Evolutionary conservation across 2,888 invertebrate species (phyloP).

Genomic region (Metopia argyrocephala): DNA sequence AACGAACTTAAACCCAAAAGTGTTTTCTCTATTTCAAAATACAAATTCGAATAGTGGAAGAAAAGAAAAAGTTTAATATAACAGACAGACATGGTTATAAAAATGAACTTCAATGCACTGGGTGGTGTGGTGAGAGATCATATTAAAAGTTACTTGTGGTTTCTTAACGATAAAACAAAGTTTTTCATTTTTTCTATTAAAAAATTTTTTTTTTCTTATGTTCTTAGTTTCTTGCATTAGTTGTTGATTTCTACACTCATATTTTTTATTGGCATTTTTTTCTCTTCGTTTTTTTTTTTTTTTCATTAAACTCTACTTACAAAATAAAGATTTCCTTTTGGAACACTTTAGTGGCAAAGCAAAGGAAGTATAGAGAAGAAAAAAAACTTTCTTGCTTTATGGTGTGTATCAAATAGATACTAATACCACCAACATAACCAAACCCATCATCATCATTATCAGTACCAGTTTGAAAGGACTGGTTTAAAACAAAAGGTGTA

Average conservation of each 20-base stretch:
- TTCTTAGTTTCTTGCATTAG: neutral
- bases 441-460: neutral
- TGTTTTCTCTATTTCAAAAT: slow-evolving; percentile 32
- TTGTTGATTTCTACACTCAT: neutral
- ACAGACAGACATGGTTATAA: slow-evolving; percentile 46
- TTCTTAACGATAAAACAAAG: slow-evolving; percentile 59
- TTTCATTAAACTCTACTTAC: neutral
- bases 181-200: slow-evolving; percentile 4
- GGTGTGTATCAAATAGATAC: slow-evolving; percentile 14
- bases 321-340: slow-evolving; percentile 55
- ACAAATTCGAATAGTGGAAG: neutral
- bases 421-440: slow-evolving; percentile 3
- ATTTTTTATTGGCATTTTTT: neutral
- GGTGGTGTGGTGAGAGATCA: slow-evolving; percentile 6
- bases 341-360: slow-evolving; percentile 13
- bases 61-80: neutral
- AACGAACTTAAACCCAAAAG: slow-evolving; percentile 37
- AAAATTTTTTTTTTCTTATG: neutral
- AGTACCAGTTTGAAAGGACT: too few relatives aligned
- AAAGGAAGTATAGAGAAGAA: slow-evolving; percentile 8
- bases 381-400: slow-evolving; percentile 45
- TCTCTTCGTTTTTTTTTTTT: neutral
- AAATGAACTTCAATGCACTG: slow-evolving; percentile 30
- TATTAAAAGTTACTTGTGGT: slow-evolving; percentile 57
- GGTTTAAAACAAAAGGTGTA: slow-evolving; percentile 50